Evolutionary conservation across 2,888 invertebrate species (phyloP), one percentile per base, ranked within the genome.

Genomic region (Peribatodes rhomboidaria): DNA sequence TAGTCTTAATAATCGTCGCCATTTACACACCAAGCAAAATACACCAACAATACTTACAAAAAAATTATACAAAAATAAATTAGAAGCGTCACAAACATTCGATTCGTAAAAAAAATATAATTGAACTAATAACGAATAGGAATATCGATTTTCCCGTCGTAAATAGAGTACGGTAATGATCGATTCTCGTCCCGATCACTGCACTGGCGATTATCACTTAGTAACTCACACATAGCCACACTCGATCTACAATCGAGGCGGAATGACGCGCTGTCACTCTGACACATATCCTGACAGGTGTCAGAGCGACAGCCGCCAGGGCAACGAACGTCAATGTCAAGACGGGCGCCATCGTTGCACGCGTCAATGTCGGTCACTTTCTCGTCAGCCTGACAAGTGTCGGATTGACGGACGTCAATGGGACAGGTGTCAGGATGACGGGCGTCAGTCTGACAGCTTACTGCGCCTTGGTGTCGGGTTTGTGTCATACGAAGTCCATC

Each of bases 401-500:
- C 65, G 46, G 39, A 8, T 52, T 61, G 69, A 70, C 68, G 52
- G 39, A n/a, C 31, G 54, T 56, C 46, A 49, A n/a, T 31, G 14
- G 35, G 50, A 70, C 68, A 62, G 47, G 20, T 41, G 56, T 57
- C 42, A 39, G 18, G 16, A 35, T 37, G 52, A 42, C 59, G 57
- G 49, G 68, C 64, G 56, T 59, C 39, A 53, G 53, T 41, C 41
- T 27, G 39, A 14, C 33, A 46, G 55, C 55, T 87, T 90, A 93
- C 85, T 89, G 88, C 77, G 79, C 86, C 82, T 93, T 93, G 80
- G 84, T 83, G 74, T 87, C 86, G 75, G 86, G 81, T 84, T 90
- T 90, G 80, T 89, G 95, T 96, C 96, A 96, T 96, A 96, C 96
- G 83, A 96, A 96, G 87, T 96, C 96, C 90, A 96, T 82, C 56